These are phyloP conservation scores for Tridacna crocea DNA, from an alignment of 2,888 invertebrate species.

Conservation along the genomic window DNA sequence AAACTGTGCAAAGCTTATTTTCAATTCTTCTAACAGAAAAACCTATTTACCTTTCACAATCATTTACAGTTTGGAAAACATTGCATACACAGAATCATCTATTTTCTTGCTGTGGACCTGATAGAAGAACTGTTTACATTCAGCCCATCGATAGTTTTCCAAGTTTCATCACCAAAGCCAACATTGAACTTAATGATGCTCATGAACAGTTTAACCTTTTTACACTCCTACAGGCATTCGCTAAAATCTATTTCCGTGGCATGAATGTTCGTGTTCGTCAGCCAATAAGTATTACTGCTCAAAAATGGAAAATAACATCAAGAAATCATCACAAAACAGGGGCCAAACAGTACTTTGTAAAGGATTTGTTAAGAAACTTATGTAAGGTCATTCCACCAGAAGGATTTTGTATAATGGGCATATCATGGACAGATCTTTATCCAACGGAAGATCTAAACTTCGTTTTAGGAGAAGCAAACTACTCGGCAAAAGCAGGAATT, in stretches of 20 bases:
- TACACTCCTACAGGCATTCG: conserved; percentile 74
- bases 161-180: conserved; percentile 71
- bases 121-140: conserved; percentile 74
- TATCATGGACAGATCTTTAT: conserved; percentile 82
- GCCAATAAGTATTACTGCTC: conserved; percentile 58
- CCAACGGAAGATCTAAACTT: conserved; percentile 81
- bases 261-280: conserved; percentile 71
- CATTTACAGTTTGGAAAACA: conserved; percentile 78
- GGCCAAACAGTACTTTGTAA: conserved; percentile 75
- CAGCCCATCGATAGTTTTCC: conserved; percentile 79
- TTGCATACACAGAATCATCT: conserved; percentile 65
- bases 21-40: conserved; percentile 58
- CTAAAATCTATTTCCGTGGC: conserved; percentile 76
- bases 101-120: conserved; percentile 62
- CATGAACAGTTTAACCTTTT: conserved; percentile 62
- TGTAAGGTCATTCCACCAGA: conserved; percentile 71
- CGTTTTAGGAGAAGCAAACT: conserved; percentile 80
- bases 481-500: conserved; percentile 68
- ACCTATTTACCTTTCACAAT: conserved; percentile 69
- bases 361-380: conserved; percentile 73
- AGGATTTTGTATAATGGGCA: conserved; percentile 79
- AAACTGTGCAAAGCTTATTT: conserved; percentile 53
- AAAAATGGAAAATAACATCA: conserved; percentile 71
- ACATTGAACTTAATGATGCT: conserved; percentile 51
- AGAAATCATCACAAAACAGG: conserved; percentile 73